Percentiles rank a stretch among this genome's conserved stretches.
Conservation (phyloP, 2,113 vertebrate species). For the Falco punctatus region DNA sequence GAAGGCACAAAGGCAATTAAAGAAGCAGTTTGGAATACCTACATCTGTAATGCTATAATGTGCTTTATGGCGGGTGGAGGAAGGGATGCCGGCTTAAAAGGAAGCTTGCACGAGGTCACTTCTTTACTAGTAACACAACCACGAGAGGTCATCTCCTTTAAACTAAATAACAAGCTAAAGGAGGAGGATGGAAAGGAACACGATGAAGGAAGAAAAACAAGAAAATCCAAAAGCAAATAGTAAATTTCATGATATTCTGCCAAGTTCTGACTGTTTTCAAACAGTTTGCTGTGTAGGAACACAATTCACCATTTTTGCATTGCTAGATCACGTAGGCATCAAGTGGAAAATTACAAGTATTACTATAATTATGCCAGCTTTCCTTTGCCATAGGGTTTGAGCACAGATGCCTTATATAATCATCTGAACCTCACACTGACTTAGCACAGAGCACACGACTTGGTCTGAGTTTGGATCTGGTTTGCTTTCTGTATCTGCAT, state of each 20-base stretch:
- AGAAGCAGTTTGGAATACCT: slow-evolving; percentile 61
- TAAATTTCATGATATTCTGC: neutral
- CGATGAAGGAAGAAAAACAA: slow-evolving; percentile 1
- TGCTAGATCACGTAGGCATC: neutral
- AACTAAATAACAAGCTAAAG: slow-evolving; percentile 19
- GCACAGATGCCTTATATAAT: slow-evolving; percentile 45
- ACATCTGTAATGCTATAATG: slow-evolving; percentile 66
- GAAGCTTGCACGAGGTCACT: slow-evolving; percentile 27
- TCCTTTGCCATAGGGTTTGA: slow-evolving; percentile 23
- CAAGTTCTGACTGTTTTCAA: neutral
- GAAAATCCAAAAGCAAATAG: neutral
- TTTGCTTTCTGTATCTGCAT: neutral
- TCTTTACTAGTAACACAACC: slow-evolving; percentile 21
- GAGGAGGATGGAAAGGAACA: slow-evolving; percentile 56
- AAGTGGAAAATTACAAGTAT: slow-evolving; percentile 39
- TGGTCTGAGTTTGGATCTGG: neutral
- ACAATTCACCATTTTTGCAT: neutral
- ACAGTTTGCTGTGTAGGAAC: neutral
- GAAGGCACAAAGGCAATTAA: neutral
- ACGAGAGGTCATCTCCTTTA: neutral
- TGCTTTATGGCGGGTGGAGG: slow-evolving; percentile 31
- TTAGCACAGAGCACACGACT: neutral
- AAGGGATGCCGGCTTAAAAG: neutral
- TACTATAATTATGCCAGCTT: slow-evolving; percentile 14
- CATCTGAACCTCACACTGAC: neutral